Evolutionary conservation across 2,888 invertebrate species (phyloP).

Genomic region (Steinernema hermaphroditum): DNA sequence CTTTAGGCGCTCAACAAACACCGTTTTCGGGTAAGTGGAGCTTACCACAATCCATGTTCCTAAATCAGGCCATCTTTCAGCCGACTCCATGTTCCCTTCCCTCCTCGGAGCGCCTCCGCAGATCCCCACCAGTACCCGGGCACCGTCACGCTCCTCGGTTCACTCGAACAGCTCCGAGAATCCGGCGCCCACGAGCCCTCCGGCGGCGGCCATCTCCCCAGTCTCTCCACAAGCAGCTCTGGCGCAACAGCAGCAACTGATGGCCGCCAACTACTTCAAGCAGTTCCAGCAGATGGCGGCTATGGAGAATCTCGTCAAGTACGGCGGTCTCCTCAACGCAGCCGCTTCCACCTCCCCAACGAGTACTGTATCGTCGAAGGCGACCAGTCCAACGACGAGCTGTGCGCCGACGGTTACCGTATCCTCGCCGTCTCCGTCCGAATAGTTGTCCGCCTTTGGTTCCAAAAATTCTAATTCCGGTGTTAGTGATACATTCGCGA

Average conservation of each 20-base stretch:
- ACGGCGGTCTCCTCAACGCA: neutral
- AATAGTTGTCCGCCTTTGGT: neutral
- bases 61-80: neutral
- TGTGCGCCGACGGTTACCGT: neutral
- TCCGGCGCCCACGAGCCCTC: neutral
- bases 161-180: neutral
- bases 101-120: constrained; percentile 7
- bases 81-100: neutral
- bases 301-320: constrained; percentile 19
- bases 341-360: neutral
- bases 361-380: neutral
- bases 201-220: neutral
- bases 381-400: neutral
- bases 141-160: neutral
- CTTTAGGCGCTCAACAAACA: neutral
- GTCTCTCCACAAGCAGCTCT: neutral
- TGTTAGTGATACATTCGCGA: neutral
- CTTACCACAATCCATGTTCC: neutral
- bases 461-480: too few relatives aligned
- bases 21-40: neutral
- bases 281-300: constrained; percentile 20
- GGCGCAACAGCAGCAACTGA: neutral
- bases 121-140: neutral
- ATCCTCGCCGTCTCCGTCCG: neutral
- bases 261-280: constrained; percentile 13